A percentile compares a stretch with the other conserved stretches of the same genome.
These are phyloP conservation scores for Tragelaphus eurycerus DNA, from an alignment of 2,797 vertebrate species.

Conservation along the genomic window DNA sequence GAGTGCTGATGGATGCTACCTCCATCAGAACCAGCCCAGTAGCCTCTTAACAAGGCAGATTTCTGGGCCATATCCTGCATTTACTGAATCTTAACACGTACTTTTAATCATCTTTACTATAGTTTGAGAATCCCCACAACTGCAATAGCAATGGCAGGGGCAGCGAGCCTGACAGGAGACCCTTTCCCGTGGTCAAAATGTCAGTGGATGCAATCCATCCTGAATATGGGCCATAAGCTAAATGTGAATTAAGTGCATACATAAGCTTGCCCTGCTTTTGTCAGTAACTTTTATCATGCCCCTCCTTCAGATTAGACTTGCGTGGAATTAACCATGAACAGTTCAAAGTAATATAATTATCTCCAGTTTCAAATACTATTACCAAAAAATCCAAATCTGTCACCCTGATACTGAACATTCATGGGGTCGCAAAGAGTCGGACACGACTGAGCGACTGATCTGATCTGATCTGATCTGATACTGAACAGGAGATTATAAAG, in stretches of 20 bases:
- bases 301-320: neutral
- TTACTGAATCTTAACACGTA: neutral
- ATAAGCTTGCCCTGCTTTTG: neutral
- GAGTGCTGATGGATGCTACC: neutral
- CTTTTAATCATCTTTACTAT: neutral
- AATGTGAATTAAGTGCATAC: neutral
- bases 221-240: neutral
- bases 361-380: neutral
- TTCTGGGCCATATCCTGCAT: neutral
- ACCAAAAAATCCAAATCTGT: neutral
- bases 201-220: neutral
- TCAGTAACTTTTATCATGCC: neutral
- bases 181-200: neutral
- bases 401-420: neutral
- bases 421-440: too few species aligned
- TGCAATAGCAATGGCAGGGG: neutral
- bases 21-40: neutral
- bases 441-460: too few species aligned
- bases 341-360: neutral
- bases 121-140: neutral
- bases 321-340: neutral
- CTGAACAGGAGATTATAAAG: neutral
- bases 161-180: neutral
- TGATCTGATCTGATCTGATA: too few species aligned
- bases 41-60: neutral